Conservation (phyloP, 2,113 vertebrate genomes). For the Gnathonemus echidnorhynchus region DNA sequence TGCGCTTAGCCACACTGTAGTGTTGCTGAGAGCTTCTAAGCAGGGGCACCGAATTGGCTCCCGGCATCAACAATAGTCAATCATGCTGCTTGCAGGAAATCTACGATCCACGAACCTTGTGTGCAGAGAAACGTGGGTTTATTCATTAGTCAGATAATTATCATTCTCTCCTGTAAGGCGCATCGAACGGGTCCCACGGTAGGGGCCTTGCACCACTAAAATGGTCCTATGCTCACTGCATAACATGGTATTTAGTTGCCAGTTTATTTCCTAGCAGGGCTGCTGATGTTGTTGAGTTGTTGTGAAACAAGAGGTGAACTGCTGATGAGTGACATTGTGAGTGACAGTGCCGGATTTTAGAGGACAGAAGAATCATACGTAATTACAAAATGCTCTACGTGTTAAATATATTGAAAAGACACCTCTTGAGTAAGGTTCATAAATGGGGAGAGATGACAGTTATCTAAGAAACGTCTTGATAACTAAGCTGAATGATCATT, state of each 20-base stretch:
- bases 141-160: background rate
- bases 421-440: background rate
- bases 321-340: background rate
- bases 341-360: background rate
- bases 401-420: background rate
- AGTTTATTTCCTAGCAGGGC: background rate
- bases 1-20: background rate
- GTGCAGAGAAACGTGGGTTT: background rate
- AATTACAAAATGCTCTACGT: background rate
- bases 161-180: background rate
- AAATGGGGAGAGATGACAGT: background rate
- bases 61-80: background rate
- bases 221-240: background rate
- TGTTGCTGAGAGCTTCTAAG: background rate
- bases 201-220: background rate
- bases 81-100: background rate
- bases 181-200: background rate
- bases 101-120: background rate
- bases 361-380: background rate
- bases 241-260: background rate
- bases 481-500: background rate
- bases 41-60: background rate
- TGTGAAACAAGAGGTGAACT: background rate
- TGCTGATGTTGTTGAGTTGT: background rate
- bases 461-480: background rate